These are phyloP conservation scores for Serilophus lunatus DNA, from an alignment of 2,113 vertebrate species.

Conservation along the genomic window DNA sequence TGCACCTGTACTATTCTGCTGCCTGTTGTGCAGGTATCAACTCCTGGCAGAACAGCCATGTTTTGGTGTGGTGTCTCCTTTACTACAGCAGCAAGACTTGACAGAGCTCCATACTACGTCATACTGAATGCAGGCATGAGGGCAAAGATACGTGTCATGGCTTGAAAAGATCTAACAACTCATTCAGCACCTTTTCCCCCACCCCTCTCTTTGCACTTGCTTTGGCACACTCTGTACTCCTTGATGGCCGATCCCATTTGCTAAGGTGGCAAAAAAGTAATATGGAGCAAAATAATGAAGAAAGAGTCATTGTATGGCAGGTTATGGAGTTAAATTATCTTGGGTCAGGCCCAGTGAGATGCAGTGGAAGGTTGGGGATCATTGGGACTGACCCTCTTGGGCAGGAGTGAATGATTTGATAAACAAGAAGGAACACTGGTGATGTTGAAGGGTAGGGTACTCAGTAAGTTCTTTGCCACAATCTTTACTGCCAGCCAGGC, in stretches of 20 bases:
- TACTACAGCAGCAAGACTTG: background rate
- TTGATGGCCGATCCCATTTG: background rate
- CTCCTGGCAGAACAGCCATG: background rate
- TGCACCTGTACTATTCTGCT: fast-evolving
- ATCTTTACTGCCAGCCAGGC: background rate
- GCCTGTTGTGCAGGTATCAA: background rate
- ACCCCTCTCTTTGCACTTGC: background rate
- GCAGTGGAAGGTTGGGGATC: fast-evolving
- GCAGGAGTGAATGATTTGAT: background rate
- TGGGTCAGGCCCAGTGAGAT: background rate
- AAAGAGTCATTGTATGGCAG: background rate
- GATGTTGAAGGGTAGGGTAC: background rate
- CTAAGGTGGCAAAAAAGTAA: background rate
- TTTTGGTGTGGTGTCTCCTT: background rate
- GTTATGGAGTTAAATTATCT: background rate
- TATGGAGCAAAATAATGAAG: background rate
- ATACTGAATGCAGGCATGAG: background rate
- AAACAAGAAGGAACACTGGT: background rate
- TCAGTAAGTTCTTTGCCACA: background rate
- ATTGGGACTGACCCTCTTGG: background rate
- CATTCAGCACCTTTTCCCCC: background rate
- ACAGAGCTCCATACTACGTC: background rate
- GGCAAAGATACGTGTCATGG: background rate
- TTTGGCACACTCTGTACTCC: background rate
- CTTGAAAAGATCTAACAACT: conserved; percentile 11